Conservation (phyloP, 2,113 vertebrate genomes). For the Stigmatopora argus region DNA sequence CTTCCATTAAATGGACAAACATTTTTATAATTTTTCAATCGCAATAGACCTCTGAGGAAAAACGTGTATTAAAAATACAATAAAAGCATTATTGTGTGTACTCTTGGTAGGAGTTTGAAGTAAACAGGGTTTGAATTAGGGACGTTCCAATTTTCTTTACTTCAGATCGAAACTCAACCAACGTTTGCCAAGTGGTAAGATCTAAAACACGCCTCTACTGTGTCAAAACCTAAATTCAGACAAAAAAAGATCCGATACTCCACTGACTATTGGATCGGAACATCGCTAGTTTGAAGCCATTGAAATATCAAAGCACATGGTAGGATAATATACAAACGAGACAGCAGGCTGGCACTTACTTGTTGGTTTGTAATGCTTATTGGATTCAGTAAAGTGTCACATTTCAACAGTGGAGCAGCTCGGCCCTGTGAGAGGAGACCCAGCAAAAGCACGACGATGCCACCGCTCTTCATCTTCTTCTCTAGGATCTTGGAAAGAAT, state of each 20-base stretch:
- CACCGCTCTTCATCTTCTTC: conserved; percentile 32
- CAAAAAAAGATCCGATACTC: not conserved
- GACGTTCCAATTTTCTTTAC: too few species aligned
- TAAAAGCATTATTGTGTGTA: too few species aligned
- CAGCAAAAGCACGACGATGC: conserved; percentile 25
- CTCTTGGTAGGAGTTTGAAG: not conserved
- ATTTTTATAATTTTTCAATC: too few species aligned
- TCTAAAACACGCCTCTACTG: too few species aligned
- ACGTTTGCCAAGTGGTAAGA: too few species aligned
- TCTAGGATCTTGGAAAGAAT: conserved; percentile 3
- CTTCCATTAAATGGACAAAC: too few species aligned
- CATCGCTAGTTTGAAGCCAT: too few species aligned
- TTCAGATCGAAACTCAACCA: too few species aligned
- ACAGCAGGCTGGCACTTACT: conserved; percentile 33
- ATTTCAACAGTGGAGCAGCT: conserved; percentile 35
- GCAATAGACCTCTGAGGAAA: too few species aligned
- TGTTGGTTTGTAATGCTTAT: conserved; percentile 35
- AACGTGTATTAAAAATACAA: too few species aligned
- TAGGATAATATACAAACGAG: not conserved
- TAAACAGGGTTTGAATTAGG: not conserved
- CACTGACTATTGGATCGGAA: too few species aligned
- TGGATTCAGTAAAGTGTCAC: conserved; percentile 43
- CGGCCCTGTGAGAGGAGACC: conserved; percentile 38
- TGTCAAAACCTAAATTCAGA: too few species aligned
- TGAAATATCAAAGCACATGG: not conserved